Conservation (phyloP, 1,140 invertebrate genomes). For the Trichonephila clavipes region DNA sequence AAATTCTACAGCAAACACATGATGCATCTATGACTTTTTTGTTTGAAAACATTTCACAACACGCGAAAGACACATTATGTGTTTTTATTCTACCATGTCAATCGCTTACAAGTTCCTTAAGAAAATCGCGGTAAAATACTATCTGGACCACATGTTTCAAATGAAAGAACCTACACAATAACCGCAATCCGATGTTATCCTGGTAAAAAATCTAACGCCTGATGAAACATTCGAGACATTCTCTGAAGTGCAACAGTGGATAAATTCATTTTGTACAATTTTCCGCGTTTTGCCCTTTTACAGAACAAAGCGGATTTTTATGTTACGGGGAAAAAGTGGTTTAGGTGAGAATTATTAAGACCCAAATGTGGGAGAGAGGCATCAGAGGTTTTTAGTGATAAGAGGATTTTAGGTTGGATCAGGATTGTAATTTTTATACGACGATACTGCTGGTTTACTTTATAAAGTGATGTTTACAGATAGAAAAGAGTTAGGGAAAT, state of each 20-base stretch:
- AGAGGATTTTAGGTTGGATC: too few species aligned
- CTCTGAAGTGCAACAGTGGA: slow-evolving; percentile 3
- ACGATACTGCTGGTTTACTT: too few species aligned
- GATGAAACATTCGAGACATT: background rate
- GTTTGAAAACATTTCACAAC: too few species aligned
- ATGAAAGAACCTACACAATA: background rate
- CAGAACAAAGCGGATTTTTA: background rate
- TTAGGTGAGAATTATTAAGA: background rate
- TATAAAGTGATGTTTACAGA: too few species aligned
- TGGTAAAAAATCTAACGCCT: background rate
- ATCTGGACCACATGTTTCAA: slow-evolving; percentile 8
- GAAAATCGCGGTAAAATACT: background rate
- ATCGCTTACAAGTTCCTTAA: background rate
- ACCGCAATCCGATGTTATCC: background rate
- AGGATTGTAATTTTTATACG: too few species aligned
- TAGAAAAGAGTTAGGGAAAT: too few species aligned
- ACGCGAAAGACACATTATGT: background rate
- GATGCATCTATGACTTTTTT: too few species aligned
- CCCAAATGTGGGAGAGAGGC: too few species aligned
- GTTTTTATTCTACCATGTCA: background rate
- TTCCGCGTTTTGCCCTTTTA: too few species aligned
- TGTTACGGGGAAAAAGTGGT: too few species aligned
- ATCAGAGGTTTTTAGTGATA: too few species aligned
- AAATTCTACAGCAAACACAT: too few species aligned
- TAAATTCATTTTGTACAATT: background rate